Evolutionary conservation across 1,140 invertebrate species (phyloP), one percentile per base, ranked within the genome.

Genomic region (Camponotus pennsylvanicus): DNA sequence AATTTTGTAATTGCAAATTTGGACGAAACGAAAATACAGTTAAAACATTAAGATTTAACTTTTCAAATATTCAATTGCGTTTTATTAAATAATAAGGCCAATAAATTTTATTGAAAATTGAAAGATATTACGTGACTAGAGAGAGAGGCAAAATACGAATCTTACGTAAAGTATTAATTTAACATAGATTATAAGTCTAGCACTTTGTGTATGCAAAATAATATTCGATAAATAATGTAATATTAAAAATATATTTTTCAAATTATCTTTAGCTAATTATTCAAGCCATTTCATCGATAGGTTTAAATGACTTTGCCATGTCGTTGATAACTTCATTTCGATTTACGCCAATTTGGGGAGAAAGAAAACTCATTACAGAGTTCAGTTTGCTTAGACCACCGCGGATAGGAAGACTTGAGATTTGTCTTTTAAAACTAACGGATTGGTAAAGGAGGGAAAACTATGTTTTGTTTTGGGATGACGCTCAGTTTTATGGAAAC

Each of bases 271-370:
- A 32, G n/a, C 18, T 49, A 75, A 73, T 83, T 45, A 57, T 37
- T 61, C 18, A n/a, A 52, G 49, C 2, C 55, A 8, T 40, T 52
- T 45, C 55, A 27, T 34, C 55, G 40, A 34, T 57, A 45, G 32
- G 18, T 83, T 61, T 40, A 61, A 83, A 75, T 83, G 69, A 75
- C 69, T 83, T 83, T 34, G 40, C 52, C 37, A 49, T 52, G 13
- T 37, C 79, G 67, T 83, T 83, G 79, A 83, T 83, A 83, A 83
- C 69, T 83, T 83, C 69, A 75, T 83, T 83, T 83, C 79, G 69
- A 83, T 83, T 83, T 83, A 75, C 69, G 59, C 40, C 69, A 83
- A 83, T 83, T 83, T 83, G 79, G 55, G 32, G n/a, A 32, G 27
- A 45, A 32, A 83, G 79, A 61, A 75, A 82, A 83, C 69, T 83